Percentiles rank a stretch among this genome's conserved stretches.
phyloP scores from a whole-genome alignment of 2,113 vertebrate genomes.

The Heterochromis multidens region DNA sequence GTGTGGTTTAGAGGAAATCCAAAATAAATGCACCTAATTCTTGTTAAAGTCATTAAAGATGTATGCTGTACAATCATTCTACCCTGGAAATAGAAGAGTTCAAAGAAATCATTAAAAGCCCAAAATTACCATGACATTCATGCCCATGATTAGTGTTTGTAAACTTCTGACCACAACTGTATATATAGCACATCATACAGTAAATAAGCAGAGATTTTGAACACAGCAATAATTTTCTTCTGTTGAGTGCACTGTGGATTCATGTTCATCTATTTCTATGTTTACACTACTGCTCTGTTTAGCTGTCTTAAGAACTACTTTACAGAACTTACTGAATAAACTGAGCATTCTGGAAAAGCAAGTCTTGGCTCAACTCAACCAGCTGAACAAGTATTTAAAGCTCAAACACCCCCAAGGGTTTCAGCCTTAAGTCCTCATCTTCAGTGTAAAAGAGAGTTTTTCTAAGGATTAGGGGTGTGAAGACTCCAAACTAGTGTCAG shows the following conservation, averaged over 20 bases:
- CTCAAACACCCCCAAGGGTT: background rate
- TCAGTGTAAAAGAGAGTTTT: background rate
- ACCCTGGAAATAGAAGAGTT: background rate
- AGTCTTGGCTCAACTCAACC: background rate
- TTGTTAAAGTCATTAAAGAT: background rate
- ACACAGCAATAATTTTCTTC: background rate
- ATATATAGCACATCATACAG: background rate
- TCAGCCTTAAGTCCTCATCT: background rate
- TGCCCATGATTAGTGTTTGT: background rate
- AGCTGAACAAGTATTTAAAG: slow-evolving; percentile 4
- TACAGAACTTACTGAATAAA: background rate
- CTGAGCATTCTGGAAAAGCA: background rate
- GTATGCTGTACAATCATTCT: too few species aligned
- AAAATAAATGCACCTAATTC: background rate
- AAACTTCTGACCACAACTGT: background rate
- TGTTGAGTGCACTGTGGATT: background rate
- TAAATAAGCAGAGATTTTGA: background rate
- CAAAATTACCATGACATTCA: background rate
- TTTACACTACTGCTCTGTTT: background rate
- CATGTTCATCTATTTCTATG: background rate
- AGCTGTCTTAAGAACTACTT: background rate
- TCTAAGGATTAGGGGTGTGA: background rate
- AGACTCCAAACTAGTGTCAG: background rate
- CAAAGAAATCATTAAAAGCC: background rate
- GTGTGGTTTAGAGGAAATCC: background rate